Conservation (phyloP, 2,888 invertebrate species). For the Drosophila kambysellisi region DNA sequence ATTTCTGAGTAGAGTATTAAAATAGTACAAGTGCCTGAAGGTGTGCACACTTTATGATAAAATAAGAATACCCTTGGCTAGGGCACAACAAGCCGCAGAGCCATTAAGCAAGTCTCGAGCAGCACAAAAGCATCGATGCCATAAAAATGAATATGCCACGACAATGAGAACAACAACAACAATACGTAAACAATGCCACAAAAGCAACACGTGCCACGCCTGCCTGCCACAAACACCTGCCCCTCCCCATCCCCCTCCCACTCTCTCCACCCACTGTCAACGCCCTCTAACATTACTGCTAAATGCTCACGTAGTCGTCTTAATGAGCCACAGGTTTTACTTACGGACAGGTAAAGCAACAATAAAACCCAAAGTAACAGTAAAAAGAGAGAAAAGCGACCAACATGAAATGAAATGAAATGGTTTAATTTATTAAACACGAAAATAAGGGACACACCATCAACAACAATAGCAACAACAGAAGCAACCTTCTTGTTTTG, state of each 20-base stretch:
- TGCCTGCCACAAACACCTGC: conserved; percentile 5
- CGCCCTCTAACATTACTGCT: conserved; percentile 26
- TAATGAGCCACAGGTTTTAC: conserved; percentile 66
- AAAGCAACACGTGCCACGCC: conserved; percentile 67
- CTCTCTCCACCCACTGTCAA: neutral
- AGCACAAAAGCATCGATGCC: conserved; percentile 47
- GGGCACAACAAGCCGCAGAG: conserved; percentile 9
- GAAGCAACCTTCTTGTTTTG: conserved; percentile 21
- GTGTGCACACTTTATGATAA: neutral
- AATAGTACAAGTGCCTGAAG: neutral
- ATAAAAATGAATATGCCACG: conserved; percentile 18
- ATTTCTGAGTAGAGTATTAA: neutral
- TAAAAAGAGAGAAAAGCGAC: neutral
- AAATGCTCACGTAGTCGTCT: conserved; percentile 63
- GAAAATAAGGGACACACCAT: conserved; percentile 40
- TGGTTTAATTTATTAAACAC: conserved; percentile 68
- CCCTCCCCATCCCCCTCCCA: neutral
- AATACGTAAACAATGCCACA: conserved; percentile 60
- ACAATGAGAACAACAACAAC: conserved; percentile 8
- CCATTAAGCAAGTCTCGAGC: conserved; percentile 54
- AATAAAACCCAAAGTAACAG: conserved; percentile 25
- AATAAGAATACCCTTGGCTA: neutral
- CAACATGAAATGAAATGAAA: conserved; percentile 59
- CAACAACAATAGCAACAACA: neutral
- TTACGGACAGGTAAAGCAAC: conserved; percentile 40